Base-by-base conservation (phyloP, 2,888 invertebrate genomes). In the Magallana nippona region DNA sequence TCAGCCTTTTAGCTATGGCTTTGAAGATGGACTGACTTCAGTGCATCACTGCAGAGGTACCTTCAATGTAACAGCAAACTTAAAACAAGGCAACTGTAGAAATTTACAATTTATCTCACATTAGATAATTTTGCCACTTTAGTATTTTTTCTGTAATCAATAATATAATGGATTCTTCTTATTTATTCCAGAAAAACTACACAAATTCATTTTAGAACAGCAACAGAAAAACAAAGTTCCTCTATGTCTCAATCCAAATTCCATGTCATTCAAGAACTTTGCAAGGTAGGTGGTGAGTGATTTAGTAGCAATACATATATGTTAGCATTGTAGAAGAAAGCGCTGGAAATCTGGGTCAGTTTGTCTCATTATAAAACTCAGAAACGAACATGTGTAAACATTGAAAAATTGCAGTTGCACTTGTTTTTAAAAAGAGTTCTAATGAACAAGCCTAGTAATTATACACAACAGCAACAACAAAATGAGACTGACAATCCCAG, bases 191-290 rank as follows among this genome's bases (percentile, higher is more conserved):
- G 99, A 99, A 96, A 98, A 98, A 96, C 97, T 99, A 96, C 98
- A 99, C 96, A 98, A 98, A 96, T 99, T 99, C 95, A 98, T 99
- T 95, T 97, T 98, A 93, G 98, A 99, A 95, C 98, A 98, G 95
- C 98, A 98, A 85, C 97, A 98, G 95, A 97, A 98, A 93, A 97
- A 97, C 94, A 97, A 98, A 91, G 98, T 99, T 92, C 99, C 99
- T 91, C 96, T 99, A 92, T 99, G 99, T 96, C 99, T 99, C 96
- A 99, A 99, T 96, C 99, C 99, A 93, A 98, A 98, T 95, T 99
- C 99, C 94, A 98, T 99, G 95, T 98, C 99, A 95, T 99, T 99
- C 96, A 99, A 99, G 96, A 99, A 98, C 96, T 99, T 99, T 96
- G 98, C 98, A 96, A 99, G 98, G 99, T 99, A 97, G 91, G 93